Percentiles rank a stretch among this genome's conserved stretches.
Evolutionary conservation across 2,888 invertebrate genomes (phyloP).

Genomic region (Scaptomyza caliginosa): DNA sequence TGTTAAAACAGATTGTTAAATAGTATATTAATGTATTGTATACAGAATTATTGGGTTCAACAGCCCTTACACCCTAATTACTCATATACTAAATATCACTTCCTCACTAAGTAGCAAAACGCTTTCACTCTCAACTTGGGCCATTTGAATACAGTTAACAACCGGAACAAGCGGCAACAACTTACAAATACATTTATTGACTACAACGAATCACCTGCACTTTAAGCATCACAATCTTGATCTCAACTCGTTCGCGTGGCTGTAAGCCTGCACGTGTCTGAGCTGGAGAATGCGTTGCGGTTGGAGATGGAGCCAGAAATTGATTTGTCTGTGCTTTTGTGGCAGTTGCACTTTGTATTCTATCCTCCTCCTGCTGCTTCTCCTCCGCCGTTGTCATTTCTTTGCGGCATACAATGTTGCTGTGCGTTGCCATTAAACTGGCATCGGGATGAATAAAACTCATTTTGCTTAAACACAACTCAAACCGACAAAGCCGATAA

Average conservation of each 20-base stretch:
- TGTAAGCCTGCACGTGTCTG: conserved; percentile 22
- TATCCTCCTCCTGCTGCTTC: too few species aligned
- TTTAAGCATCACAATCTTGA: conserved; percentile 72
- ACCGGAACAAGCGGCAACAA: conserved; percentile 8
- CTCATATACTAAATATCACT: background rate
- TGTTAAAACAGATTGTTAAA: too few species aligned
- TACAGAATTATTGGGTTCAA: conserved; percentile 14
- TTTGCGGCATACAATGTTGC: background rate
- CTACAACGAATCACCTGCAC: conserved; percentile 62
- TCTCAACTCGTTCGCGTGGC: conserved; percentile 53
- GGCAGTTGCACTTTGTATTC: background rate
- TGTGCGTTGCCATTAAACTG: conserved; percentile 37
- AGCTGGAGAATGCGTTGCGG: background rate
- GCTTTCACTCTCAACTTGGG: background rate
- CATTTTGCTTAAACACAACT: conserved; percentile 38
- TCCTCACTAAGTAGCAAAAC: conserved; percentile 13
- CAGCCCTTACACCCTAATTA: conserved; percentile 19
- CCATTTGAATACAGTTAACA: background rate
- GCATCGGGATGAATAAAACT: conserved; percentile 72
- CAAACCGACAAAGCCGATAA: background rate
- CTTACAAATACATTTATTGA: conserved; percentile 10
- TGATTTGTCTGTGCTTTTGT: conserved; percentile 12
- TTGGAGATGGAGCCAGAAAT: too few species aligned
- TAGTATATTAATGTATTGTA: background rate
- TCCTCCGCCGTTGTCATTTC: background rate